These are phyloP conservation scores for Epirrhoe tristata DNA, from an alignment of 2,888 invertebrate species.

Conservation along the genomic window DNA sequence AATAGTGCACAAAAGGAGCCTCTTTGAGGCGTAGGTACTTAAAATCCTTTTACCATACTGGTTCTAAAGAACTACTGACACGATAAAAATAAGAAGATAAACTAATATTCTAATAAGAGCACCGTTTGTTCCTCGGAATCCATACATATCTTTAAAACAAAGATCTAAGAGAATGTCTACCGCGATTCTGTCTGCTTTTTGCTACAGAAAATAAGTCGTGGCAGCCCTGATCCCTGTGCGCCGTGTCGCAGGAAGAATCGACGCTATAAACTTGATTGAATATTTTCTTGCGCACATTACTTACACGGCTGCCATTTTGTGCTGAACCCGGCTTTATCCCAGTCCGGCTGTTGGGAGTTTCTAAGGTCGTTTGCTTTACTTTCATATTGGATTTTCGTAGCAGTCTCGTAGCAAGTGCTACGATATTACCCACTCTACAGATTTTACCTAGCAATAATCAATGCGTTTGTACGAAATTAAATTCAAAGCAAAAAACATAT, in stretches of 20 bases:
- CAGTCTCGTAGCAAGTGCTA: slow-evolving; percentile 23
- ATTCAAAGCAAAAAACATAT: too few species aligned
- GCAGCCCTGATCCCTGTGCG: slow-evolving; percentile 31
- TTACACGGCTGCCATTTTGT: slow-evolving; percentile 31
- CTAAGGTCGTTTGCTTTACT: slow-evolving; percentile 13
- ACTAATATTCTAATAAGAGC: too few species aligned
- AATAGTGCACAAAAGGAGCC: too few species aligned
- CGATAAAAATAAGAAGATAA: too few species aligned
- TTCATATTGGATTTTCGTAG: slow-evolving; percentile 21
- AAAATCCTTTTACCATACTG: too few species aligned
- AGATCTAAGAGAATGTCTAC: too few species aligned
- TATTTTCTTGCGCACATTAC: slow-evolving; percentile 61
- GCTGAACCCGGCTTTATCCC: slow-evolving; percentile 19
- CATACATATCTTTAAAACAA: too few species aligned
- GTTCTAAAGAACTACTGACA: too few species aligned
- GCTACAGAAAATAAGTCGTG: too few species aligned
- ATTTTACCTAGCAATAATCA: background rate
- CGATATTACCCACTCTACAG: background rate
- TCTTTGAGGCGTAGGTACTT: too few species aligned
- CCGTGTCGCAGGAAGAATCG: slow-evolving; percentile 53
- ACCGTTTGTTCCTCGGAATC: too few species aligned
- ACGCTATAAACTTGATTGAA: slow-evolving; percentile 72
- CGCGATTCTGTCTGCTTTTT: too few species aligned
- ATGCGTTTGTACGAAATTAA: background rate
- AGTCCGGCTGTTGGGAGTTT: slow-evolving; percentile 19